These are phyloP conservation scores for Amphimallon solstitiale DNA, from an alignment of 2,888 invertebrate genomes.

Conservation along the genomic window DNA sequence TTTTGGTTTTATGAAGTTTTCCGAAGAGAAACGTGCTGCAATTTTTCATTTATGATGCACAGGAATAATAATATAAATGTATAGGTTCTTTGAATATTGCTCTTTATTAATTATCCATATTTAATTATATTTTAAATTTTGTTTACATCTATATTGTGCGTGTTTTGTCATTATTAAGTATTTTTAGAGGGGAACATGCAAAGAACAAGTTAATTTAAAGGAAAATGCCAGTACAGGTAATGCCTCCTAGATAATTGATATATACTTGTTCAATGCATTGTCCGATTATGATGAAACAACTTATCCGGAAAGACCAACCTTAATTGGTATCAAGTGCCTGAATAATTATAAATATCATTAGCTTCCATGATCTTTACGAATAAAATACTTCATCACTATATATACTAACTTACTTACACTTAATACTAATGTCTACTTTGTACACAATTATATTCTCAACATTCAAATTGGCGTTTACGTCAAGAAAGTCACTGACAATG, in stretches of 20 bases:
- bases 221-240: neutral
- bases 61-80: neutral
- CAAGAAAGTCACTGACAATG: too few relatives aligned
- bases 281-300: slow-evolving; percentile 1
- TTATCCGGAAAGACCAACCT: neutral
- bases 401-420: neutral
- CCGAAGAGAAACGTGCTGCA: neutral
- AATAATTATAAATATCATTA: too few relatives aligned
- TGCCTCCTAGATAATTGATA: neutral
- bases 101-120: neutral
- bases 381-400: neutral
- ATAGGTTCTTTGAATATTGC: slow-evolving; percentile 1
- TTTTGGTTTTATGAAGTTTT: neutral
- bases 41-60: neutral
- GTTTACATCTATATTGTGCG: slow-evolving; percentile 21
- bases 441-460: too few relatives aligned
- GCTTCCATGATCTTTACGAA: too few relatives aligned
- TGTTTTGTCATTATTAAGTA: slow-evolving; percentile 13
- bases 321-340: too few relatives aligned
- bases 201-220: neutral
- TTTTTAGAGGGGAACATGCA: neutral
- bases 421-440: too few relatives aligned
- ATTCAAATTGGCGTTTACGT: too few relatives aligned
- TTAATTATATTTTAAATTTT: neutral
- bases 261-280: neutral